A percentile compares a stretch with the other conserved stretches of the same genome.
phyloP scores from a whole-genome alignment of 2,113 vertebrate species.

The Carassius auratus region DNA sequence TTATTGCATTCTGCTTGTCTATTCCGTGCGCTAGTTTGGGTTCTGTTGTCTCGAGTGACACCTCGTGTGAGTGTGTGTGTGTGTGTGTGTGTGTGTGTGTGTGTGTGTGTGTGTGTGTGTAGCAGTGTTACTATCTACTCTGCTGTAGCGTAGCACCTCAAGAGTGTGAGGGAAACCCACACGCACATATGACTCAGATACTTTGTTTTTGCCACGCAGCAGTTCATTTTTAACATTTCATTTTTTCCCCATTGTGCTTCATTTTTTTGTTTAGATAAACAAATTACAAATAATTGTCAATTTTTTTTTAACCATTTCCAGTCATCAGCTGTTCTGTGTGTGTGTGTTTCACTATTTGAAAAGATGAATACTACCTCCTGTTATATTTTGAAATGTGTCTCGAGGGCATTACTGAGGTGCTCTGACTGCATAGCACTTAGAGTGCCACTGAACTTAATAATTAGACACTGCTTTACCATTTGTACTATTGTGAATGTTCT shows the following conservation, averaged over 20 bases:
- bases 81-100: neutral
- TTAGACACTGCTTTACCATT: neutral
- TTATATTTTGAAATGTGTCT: neutral
- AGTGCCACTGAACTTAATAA: neutral
- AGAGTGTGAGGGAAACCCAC: slow-evolving; percentile 38
- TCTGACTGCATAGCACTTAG: neutral
- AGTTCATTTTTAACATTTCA: neutral
- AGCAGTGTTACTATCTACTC: slow-evolving; percentile 42
- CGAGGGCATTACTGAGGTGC: neutral
- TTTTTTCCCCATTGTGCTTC: no score
- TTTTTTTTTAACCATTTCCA: neutral
- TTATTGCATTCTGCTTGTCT: neutral
- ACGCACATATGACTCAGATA: slow-evolving; percentile 21
- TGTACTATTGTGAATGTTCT: slow-evolving; percentile 10
- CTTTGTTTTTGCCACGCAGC: neutral
- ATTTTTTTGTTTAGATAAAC: no score
- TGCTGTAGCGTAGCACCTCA: slow-evolving; percentile 35
- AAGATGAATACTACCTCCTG: neutral
- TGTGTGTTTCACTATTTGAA: neutral
- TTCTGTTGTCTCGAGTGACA: neutral
- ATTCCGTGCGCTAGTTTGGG: neutral
- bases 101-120: neutral
- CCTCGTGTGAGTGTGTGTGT: neutral
- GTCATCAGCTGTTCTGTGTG: neutral
- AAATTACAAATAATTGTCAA: neutral